These are phyloP conservation scores for Catostylus mosaicus DNA, from an alignment of 30 jellyfish, hydroid and myxozoan genomes.

Conservation along the genomic window DNA sequence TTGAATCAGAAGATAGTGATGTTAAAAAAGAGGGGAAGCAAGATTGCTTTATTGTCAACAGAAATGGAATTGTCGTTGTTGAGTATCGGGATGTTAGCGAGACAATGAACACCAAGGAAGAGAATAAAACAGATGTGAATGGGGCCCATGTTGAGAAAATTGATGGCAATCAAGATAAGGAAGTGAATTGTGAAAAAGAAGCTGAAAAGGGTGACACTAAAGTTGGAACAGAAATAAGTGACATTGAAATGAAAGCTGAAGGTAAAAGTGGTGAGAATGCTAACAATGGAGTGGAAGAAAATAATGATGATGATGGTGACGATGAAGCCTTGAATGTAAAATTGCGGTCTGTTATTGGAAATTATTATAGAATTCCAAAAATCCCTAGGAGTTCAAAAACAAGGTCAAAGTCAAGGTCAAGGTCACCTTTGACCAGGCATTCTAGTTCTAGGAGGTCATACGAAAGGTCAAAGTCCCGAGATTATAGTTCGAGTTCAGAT, in stretches of 20 bases:
- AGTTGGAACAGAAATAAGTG: background rate
- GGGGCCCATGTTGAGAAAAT: background rate
- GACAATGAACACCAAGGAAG: background rate
- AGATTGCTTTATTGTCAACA: slow-evolving; percentile 37
- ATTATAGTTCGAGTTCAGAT: slow-evolving; percentile 56
- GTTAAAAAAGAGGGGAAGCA: background rate
- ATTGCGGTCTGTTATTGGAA: slow-evolving; percentile 40
- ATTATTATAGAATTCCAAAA: slow-evolving; percentile 44
- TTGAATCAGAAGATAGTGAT: slow-evolving; percentile 5
- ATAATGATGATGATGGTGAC: background rate
- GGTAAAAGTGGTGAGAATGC: background rate
- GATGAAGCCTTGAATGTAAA: background rate
- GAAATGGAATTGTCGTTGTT: slow-evolving; percentile 59
- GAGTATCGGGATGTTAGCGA: background rate
- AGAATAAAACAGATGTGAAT: background rate
- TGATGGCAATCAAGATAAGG: background rate
- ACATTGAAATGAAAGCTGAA: background rate
- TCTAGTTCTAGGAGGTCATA: slow-evolving; percentile 17
- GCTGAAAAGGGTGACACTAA: background rate
- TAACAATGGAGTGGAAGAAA: background rate
- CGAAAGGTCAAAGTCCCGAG: slow-evolving; percentile 54
- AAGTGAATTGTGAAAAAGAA: background rate
- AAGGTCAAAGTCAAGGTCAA: slow-evolving; percentile 56
- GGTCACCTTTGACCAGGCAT: slow-evolving; percentile 41
- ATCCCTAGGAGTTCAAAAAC: slow-evolving; percentile 15